These are phyloP conservation scores for Phrynocephalus versicolor DNA, from an alignment of 2,113 vertebrate species.

Conservation along the genomic window DNA sequence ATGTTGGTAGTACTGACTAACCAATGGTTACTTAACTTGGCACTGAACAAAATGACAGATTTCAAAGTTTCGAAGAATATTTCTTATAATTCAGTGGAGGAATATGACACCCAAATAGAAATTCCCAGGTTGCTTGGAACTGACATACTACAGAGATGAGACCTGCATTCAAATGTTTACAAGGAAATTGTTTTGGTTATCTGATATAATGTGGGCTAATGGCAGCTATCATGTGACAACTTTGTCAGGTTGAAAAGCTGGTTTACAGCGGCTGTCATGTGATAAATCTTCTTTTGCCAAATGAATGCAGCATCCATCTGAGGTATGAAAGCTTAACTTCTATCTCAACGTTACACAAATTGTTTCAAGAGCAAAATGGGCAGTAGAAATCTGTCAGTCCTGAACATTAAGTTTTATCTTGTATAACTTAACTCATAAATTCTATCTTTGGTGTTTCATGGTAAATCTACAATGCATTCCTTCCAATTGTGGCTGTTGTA, in stretches of 20 bases:
- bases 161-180: not conserved
- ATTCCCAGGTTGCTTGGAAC: not conserved
- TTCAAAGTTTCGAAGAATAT: not conserved
- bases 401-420: not conserved
- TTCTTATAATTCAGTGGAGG: no score
- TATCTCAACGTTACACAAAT: not conserved
- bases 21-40: not conserved
- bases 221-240: not conserved
- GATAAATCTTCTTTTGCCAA: not conserved
- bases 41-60: not conserved
- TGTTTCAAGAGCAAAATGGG: not conserved
- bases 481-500: not conserved
- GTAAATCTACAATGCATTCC: not conserved
- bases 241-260: not conserved
- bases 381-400: not conserved
- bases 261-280: not conserved
- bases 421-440: not conserved
- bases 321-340: not conserved
- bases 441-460: not conserved
- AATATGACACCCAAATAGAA: no score
- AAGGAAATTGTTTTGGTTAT: no score
- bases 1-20: not conserved
- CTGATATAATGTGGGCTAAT: no score
- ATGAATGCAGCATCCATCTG: not conserved
- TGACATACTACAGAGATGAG: not conserved